These are phyloP conservation scores for Drosophila recens DNA, from an alignment of 2,888 invertebrate genomes.

Conservation along the genomic window DNA sequence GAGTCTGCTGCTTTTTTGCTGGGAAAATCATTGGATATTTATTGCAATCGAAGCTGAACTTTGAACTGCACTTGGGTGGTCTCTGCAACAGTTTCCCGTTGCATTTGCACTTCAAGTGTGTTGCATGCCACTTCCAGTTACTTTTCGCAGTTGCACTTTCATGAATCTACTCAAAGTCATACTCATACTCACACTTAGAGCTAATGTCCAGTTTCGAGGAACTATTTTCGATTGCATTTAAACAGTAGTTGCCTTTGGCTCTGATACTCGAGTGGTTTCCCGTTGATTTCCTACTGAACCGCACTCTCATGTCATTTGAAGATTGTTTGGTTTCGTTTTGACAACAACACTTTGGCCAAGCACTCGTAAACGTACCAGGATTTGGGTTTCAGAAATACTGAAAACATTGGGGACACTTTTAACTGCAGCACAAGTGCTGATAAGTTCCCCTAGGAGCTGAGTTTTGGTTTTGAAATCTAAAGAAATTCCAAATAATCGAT, in stretches of 20 bases:
- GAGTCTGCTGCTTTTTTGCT: not conserved
- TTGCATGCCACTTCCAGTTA: slow-evolving; percentile 20
- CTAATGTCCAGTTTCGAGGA: slow-evolving; percentile 65
- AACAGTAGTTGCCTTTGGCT: slow-evolving; percentile 65
- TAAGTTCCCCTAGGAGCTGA: slow-evolving; percentile 1
- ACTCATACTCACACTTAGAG: slow-evolving; percentile 30
- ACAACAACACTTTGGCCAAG: slow-evolving; percentile 52
- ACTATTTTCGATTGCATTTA: slow-evolving; percentile 37
- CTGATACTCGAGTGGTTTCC: slow-evolving; percentile 62
- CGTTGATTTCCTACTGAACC: slow-evolving; percentile 54
- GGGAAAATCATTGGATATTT: slow-evolving; percentile 31
- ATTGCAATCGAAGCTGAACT: slow-evolving; percentile 33
- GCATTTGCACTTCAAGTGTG: slow-evolving; percentile 49
- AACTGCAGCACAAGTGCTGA: slow-evolving; percentile 13
- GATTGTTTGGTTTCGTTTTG: slow-evolving; percentile 73
- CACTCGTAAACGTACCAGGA: slow-evolving; percentile 17
- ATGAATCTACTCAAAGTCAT: slow-evolving; percentile 33
- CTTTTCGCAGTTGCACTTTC: slow-evolving; percentile 63
- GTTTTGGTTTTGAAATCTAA: not conserved
- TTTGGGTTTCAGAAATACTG: slow-evolving; percentile 46
- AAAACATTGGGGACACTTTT: slow-evolving; percentile 19
- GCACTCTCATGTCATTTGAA: slow-evolving; percentile 42
- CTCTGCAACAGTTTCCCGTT: slow-evolving; percentile 13
- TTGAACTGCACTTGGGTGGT: slow-evolving; percentile 60
- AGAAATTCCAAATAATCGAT: slow-evolving; percentile 1